These are phyloP conservation scores for Dicaeum eximium DNA, from an alignment of 2,113 vertebrate genomes.

Conservation along the genomic window DNA sequence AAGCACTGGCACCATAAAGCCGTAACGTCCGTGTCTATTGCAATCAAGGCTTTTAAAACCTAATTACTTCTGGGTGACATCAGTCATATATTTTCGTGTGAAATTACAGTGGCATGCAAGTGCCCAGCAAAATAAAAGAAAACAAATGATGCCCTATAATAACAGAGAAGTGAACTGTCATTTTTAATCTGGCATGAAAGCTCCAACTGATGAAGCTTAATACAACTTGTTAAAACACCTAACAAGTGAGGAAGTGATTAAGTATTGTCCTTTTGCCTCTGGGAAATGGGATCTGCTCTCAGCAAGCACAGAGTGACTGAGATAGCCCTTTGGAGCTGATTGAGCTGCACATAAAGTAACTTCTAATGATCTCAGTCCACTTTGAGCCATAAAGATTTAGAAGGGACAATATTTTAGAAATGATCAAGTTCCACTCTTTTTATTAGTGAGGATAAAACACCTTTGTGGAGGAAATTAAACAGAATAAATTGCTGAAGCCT, in stretches of 20 bases:
- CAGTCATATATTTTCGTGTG: slow-evolving; percentile 64
- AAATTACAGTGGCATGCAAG: slow-evolving; percentile 52
- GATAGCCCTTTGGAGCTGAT: slow-evolving; percentile 46
- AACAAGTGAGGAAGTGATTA: slow-evolving; percentile 65
- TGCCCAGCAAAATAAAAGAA: slow-evolving; percentile 61
- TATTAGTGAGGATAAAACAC: slow-evolving; percentile 66
- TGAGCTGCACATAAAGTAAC: slow-evolving; percentile 56
- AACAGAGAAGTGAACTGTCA: slow-evolving; percentile 54
- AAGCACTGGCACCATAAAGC: slow-evolving; percentile 49
- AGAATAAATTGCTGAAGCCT: slow-evolving; percentile 50
- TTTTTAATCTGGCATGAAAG: slow-evolving; percentile 65
- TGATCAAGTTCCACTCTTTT: slow-evolving; percentile 64
- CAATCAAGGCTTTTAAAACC: slow-evolving; percentile 70
- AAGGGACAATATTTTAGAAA: slow-evolving; percentile 68
- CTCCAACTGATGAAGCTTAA: slow-evolving; percentile 57
- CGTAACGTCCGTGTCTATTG: slow-evolving; percentile 32
- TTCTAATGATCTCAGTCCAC: slow-evolving; percentile 65
- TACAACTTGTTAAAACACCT: slow-evolving; percentile 69
- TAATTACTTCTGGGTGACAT: slow-evolving; percentile 71
- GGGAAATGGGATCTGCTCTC: slow-evolving; percentile 53
- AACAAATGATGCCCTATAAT: slow-evolving; percentile 62
- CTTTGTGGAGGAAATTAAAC: slow-evolving; percentile 57
- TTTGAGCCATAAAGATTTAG: slow-evolving; percentile 69
- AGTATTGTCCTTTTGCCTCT: slow-evolving; percentile 54
- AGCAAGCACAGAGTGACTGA: background rate